Evolutionary conservation across 2,797 vertebrate species (phyloP), one percentile per base, ranked within the genome.

Genomic region (Lerista edwardsae): DNA sequence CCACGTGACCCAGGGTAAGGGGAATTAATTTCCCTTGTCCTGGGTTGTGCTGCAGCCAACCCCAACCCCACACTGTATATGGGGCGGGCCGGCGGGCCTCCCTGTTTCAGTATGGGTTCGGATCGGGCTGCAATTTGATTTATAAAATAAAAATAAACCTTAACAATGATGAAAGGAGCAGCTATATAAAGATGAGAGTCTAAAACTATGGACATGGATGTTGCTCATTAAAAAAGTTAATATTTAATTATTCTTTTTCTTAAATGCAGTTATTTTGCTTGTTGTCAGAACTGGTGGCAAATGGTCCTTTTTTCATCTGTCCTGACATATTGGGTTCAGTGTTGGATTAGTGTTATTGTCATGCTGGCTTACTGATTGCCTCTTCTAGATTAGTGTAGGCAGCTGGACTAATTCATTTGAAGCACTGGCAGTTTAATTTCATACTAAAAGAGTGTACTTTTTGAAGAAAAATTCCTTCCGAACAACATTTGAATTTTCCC

Each of bases 401-500:
- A 90, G 9, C 31, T 85, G 31, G 72, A 86, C 85, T 86, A 72
- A 85, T 59, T 90, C 7, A 75, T 86, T 57, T 87, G 75, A 85
- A 75, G 34, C 44, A 27, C 0, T 76, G 10, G 10, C 1, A 80
- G 5, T 41, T 91, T 59, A 86, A 81, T 74, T 85, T 88, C 0
- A 68, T 64, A 59, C 5, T 6, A 73, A 59, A 85, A n/a, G 3
- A 57, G 6, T 4, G 0, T 34, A 84, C 81, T 59, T 31, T n/a
- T 76, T 19, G 67, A 14, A 79, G 31, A 76, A 90, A 68, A 3
- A 65, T 83, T 85, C 17, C 19, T 75, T 84, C n/a, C 68, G 47
- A 77, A 69, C 61, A 65, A 82, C 78, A 77, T 62, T 59, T 59
- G 47, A 88, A 73, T 47, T 14, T 83, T 87, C 82, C 39, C 31